phyloP scores from a whole-genome alignment of 2,888 invertebrate species.

The Andricus curvator region DNA sequence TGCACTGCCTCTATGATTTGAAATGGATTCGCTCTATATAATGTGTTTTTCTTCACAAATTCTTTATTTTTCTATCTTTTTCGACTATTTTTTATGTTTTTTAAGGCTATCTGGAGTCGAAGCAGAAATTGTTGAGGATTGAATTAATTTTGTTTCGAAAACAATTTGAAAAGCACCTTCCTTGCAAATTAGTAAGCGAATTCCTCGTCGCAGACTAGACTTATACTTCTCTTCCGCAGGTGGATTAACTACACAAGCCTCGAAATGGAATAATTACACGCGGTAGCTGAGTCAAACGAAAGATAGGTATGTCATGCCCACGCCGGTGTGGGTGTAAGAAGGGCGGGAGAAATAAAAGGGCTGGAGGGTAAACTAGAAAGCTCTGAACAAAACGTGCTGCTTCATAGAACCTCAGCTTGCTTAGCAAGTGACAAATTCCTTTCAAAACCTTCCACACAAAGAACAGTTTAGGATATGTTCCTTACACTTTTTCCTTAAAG shows the following conservation, averaged over 20 bases:
- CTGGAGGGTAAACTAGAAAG: slow-evolving; percentile 36
- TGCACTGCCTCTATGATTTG: too few relatives aligned
- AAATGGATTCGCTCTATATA: too few relatives aligned
- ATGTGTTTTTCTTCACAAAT: too few relatives aligned
- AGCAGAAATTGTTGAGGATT: background rate
- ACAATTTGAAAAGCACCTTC: background rate
- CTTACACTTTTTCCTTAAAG: background rate
- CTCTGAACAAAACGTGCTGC: slow-evolving; percentile 7
- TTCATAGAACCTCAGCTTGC: background rate
- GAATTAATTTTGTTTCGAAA: background rate
- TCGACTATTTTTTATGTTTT: background rate
- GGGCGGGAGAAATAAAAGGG: slow-evolving; percentile 46
- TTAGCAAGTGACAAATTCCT: slow-evolving; percentile 5
- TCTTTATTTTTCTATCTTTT: too few relatives aligned
- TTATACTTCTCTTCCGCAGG: slow-evolving; percentile 2
- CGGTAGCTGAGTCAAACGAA: slow-evolving; percentile 27
- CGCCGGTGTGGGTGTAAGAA: background rate
- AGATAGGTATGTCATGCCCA: background rate
- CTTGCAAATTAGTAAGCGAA: background rate
- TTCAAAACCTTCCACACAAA: background rate
- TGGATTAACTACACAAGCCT: slow-evolving; percentile 28
- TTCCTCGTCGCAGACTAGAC: background rate
- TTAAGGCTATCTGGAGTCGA: background rate
- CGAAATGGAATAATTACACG: slow-evolving; percentile 63
- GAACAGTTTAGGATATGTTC: background rate